These are phyloP conservation scores for Nasua narica DNA, from an alignment of 2,797 vertebrate species.

Conservation along the genomic window DNA sequence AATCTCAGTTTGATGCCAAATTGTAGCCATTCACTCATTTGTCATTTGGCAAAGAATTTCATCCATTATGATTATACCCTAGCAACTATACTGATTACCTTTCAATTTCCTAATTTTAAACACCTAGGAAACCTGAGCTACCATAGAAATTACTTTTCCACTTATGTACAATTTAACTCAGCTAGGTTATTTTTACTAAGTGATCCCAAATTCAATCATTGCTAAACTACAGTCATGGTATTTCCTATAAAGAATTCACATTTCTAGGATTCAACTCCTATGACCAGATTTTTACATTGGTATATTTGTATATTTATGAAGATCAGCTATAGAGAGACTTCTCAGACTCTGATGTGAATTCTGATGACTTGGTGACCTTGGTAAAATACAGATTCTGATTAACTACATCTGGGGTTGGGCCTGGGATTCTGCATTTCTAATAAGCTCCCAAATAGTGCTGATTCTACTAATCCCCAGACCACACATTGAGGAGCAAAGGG, in stretches of 20 bases:
- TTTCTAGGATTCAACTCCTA: neutral
- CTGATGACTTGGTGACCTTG: neutral
- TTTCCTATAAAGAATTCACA: slow-evolving; percentile 11
- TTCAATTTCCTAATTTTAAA: slow-evolving; percentile 65
- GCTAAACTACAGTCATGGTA: neutral
- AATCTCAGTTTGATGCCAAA: slow-evolving; percentile 53
- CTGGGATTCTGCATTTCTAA: neutral
- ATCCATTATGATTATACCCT: neutral
- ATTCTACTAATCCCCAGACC: neutral
- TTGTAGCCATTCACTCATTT: slow-evolving; percentile 42
- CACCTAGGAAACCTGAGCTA: slow-evolving; percentile 54
- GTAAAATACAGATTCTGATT: neutral
- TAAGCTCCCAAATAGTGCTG: neutral
- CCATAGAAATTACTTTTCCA: slow-evolving; percentile 54
- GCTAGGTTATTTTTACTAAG: slow-evolving; percentile 41
- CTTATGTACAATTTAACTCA: slow-evolving; percentile 36
- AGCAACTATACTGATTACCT: slow-evolving; percentile 26
- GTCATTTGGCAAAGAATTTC: slow-evolving; percentile 65
- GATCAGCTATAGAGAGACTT: neutral
- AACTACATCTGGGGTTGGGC: neutral
- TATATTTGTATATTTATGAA: neutral
- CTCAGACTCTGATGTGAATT: neutral
- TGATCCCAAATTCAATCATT: slow-evolving; percentile 26
- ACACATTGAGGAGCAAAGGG: neutral
- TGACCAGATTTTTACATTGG: neutral